Evolutionary conservation across 1,140 invertebrate species (phyloP).

Genomic region (Leptinotarsa defecta): DNA sequence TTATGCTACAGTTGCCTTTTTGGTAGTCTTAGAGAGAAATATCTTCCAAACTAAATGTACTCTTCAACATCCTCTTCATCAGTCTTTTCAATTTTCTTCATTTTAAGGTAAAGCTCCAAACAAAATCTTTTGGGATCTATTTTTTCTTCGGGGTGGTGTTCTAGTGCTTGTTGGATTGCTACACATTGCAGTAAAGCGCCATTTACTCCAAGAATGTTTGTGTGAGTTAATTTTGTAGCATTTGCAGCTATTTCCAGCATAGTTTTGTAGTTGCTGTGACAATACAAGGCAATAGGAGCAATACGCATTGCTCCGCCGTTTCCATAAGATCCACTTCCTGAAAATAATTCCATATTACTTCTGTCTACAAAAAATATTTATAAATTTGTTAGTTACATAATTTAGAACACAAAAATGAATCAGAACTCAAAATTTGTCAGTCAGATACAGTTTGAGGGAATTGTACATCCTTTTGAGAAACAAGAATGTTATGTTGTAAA

Average conservation of each 20-base stretch:
- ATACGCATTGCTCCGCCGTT: constrained; percentile 82
- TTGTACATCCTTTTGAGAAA: too few relatives aligned
- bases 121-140: constrained; percentile 61
- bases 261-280: constrained; percentile 59
- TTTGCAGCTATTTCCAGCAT: constrained; percentile 61
- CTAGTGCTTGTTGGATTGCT: constrained; percentile 63
- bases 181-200: constrained; percentile 70
- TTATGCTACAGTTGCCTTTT: neutral
- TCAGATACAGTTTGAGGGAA: too few relatives aligned
- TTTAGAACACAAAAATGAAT: too few relatives aligned
- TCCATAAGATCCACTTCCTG: constrained; percentile 74
- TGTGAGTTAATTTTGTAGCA: constrained; percentile 70
- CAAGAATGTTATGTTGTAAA: too few relatives aligned
- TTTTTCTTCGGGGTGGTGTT: constrained; percentile 55
- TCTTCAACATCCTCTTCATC: constrained; percentile 43
- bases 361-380: too few relatives aligned
- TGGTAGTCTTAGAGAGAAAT: constrained; percentile 21
- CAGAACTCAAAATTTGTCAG: too few relatives aligned
- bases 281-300: constrained; percentile 71
- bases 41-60: constrained; percentile 18
- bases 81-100: constrained; percentile 64
- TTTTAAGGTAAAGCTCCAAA: constrained; percentile 63
- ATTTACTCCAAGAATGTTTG: constrained; percentile 66
- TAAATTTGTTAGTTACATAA: too few relatives aligned
- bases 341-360: constrained; percentile 56